These are phyloP conservation scores for Turdus rufiventris DNA, from an alignment of 2,113 vertebrate species.

Conservation along the genomic window DNA sequence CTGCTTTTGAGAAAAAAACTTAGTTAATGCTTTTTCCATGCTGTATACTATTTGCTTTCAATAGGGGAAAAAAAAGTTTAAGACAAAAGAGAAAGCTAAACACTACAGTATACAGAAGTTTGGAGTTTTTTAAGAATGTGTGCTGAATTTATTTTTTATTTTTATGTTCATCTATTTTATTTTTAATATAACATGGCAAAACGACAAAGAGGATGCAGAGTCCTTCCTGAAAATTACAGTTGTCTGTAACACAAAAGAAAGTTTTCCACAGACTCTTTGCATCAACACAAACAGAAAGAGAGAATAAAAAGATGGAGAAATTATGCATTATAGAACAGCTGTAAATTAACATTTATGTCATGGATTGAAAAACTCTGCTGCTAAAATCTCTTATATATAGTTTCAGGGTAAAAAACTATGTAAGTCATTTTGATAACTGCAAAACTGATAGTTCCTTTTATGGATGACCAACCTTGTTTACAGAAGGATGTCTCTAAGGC, in stretches of 20 bases:
- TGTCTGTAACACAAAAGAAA: not conserved
- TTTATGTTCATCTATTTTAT: not conserved
- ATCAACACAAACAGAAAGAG: not conserved
- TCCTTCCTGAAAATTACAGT: slow-evolving; percentile 10
- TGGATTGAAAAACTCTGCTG: not conserved
- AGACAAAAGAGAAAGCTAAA: not conserved
- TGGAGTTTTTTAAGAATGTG: not conserved
- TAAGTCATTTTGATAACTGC: not conserved
- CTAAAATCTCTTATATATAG: not conserved
- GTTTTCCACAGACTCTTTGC: not conserved
- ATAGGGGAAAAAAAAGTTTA: not conserved
- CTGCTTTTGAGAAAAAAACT: not conserved
- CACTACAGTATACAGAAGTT: not conserved
- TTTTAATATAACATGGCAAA: not conserved
- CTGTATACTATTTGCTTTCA: not conserved
- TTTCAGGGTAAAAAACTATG: not conserved
- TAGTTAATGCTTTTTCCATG: not conserved
- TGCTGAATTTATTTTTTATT: not conserved
- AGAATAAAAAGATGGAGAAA: not conserved
- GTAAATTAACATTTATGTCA: not conserved
- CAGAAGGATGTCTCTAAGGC: not conserved
- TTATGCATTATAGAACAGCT: not conserved
- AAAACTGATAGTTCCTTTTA: not conserved
- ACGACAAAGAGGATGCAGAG: not conserved
- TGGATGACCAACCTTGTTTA: slow-evolving; percentile 6